Conservation (phyloP, 2,888 invertebrate species). For the Stegana nigrithorax region DNA sequence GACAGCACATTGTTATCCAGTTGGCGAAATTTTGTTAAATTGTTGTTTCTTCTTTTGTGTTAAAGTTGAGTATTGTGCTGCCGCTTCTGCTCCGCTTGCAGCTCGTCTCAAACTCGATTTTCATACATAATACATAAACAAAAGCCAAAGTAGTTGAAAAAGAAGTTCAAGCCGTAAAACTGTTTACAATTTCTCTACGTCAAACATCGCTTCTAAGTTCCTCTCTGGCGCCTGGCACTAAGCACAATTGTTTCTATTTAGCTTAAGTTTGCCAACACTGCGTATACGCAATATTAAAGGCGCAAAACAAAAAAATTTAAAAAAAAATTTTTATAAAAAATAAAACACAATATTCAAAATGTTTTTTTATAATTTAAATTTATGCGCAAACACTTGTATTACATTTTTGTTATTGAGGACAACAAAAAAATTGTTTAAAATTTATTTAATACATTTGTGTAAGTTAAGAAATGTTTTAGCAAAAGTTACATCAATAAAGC, state of each 20-base stretch:
- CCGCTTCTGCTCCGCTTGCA: slow-evolving; percentile 15
- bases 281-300: slow-evolving; percentile 27
- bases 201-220: no score
- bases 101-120: slow-evolving; percentile 30
- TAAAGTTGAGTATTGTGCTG: no score
- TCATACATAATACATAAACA: background rate
- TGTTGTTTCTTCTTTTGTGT: slow-evolving; percentile 33
- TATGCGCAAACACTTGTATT: no score
- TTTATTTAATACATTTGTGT: background rate
- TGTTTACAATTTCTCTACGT: no score
- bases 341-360: background rate
- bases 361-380: no score
- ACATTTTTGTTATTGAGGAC: background rate
- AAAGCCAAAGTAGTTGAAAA: slow-evolving; percentile 23
- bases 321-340: slow-evolving; percentile 1
- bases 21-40: slow-evolving; percentile 26
- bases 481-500: background rate
- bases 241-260: no score
- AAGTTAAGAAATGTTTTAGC: background rate
- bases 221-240: no score
- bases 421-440: no score
- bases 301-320: slow-evolving; percentile 22
- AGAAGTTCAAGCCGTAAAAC: no score
- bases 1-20: slow-evolving; percentile 11
- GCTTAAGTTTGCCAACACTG: no score